Evolutionary conservation across 2,888 invertebrate genomes (phyloP), one percentile per base, ranked within the genome.

Genomic region (Germaria angustata): DNA sequence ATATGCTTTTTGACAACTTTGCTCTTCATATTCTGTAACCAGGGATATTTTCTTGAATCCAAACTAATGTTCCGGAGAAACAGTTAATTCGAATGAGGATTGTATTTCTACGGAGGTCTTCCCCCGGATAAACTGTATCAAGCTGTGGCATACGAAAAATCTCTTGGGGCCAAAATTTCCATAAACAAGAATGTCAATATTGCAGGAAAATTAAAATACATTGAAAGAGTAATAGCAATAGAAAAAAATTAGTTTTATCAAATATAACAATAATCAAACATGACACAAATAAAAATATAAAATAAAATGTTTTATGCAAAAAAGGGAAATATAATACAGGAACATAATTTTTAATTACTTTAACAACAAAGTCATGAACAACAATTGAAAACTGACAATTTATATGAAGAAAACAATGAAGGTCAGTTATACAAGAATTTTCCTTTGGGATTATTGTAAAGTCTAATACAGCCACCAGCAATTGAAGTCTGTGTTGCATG

Each of bases 401-500:
- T 8, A 3, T 39, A 13, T 11, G 15, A 4, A 32, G 13, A 44
- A 17, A 51, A 8, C 46, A 39, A 63, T 49, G 49, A 75, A 69
- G 80, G 80, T 55, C 73, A 75, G 15, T 75, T 69, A 39, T 22
- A 15, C 57, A 80, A 63, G 36, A 46, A 44, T 75, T 68, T 75
- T 80, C 75, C 80, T 75, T 55, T 53, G 80, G 80, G 75, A 75
- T 53, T 69, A 22, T 55, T 1, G n/a, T 15, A 61, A 36, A 34
- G 9, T 6, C 6, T 1, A 28, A 44, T 7, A 46, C 39, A 28
- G 9, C 57, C 8, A 44, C 44, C 65, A 15, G 36, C n/a, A 68
- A 53, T 13, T 49, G 1, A 2, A 22, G 13, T 22, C n/a, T 44
- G 7, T 34, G 49, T 32, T 49, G 20, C n/a, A n/a, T n/a, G 34